Evolutionary conservation across 2,113 vertebrate genomes (phyloP), one percentile per base, ranked within the genome.

Genomic region (Pterocles orientalis): DNA sequence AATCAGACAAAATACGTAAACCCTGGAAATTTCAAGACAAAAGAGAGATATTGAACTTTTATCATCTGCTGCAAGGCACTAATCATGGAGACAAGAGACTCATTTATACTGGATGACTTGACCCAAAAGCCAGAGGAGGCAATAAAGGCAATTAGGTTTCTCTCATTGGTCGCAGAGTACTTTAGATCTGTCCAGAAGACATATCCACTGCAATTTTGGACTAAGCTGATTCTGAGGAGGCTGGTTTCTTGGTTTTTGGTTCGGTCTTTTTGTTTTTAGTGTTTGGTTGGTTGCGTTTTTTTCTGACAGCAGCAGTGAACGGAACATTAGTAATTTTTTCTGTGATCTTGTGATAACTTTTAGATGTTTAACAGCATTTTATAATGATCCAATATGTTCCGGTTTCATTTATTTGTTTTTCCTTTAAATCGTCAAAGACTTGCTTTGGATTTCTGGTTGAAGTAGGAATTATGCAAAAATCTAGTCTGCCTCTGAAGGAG

Each of bases 1-100:
- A 96, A 83, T 83, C 90, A 92, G 60, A 80, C 56, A 90, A 93
- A 93, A 58, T 29, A 34, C 5, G 2, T 70, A 78, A 90, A 72
- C 79, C 57, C 53, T 84, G 34, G 45, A 89, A 95, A 95, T 86
- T 86, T 81, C 73, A 93, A 96, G 88, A 90, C 64, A 81, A 93
- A 86, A 90, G 28, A 86, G 34, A 93, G 24, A 62, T 14, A 86
- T 51, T 36, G 64, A 62, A 60, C 94, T 88, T 93, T 86, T 94
- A 79, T 87, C 48, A 60, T 64, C 72, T 82, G 80, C 86, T 88
- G 64, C 68, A 82, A 94, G 58, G 69, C 76, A 88, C 86, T 93
- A 75, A 84, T 90, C 88, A 69, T 25, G 18, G 41, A 92, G 69
- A 75, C 84, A 81, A 92, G 86, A 81, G 64, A 29, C 36, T 90